A percentile compares a stretch with the other conserved stretches of the same genome.
These are phyloP conservation scores for Drosophila pseudotakahashii DNA, from an alignment of 2,888 invertebrate species.

Conservation along the genomic window DNA sequence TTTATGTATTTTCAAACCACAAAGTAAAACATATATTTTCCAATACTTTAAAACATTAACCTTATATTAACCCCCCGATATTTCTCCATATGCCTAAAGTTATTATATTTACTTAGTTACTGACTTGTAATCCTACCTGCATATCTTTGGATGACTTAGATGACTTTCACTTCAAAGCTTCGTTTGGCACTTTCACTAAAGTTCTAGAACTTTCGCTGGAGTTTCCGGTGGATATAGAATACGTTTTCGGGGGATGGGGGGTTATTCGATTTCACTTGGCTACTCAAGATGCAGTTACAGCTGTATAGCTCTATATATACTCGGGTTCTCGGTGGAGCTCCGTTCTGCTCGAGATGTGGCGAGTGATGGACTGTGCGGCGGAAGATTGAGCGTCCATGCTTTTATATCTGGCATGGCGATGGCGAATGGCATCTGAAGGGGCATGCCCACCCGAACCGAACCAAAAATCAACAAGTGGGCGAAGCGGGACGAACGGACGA, in stretches of 20 bases:
- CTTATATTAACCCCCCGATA: neutral
- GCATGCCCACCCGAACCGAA: constrained; percentile 54
- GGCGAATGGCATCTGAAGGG: neutral
- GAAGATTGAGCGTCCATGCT: constrained; percentile 71
- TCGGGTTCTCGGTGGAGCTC: constrained; percentile 31
- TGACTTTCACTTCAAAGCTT: constrained; percentile 20
- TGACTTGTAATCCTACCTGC: constrained; percentile 32
- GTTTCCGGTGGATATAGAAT: constrained; percentile 9
- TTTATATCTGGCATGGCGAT: constrained; percentile 55
- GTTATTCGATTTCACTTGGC: constrained; percentile 14
- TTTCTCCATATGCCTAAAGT: neutral
- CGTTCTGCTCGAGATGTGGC: constrained; percentile 61
- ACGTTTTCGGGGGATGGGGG: neutral
- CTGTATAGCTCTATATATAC: constrained; percentile 3
- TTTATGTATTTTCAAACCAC: too few species aligned
- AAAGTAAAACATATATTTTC: too few species aligned
- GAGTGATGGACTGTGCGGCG: constrained; percentile 69
- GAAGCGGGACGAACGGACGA: constrained; percentile 26
- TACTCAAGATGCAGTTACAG: constrained; percentile 4
- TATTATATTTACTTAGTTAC: neutral
- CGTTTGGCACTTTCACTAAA: constrained; percentile 31
- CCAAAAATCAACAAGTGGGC: constrained; percentile 61
- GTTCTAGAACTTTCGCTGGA: constrained; percentile 29
- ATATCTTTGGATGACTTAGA: constrained; percentile 13
- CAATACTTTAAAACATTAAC: too few species aligned